phyloP scores from a whole-genome alignment of 2,797 vertebrate genomes.

The Pangasius krempfi region DNA sequence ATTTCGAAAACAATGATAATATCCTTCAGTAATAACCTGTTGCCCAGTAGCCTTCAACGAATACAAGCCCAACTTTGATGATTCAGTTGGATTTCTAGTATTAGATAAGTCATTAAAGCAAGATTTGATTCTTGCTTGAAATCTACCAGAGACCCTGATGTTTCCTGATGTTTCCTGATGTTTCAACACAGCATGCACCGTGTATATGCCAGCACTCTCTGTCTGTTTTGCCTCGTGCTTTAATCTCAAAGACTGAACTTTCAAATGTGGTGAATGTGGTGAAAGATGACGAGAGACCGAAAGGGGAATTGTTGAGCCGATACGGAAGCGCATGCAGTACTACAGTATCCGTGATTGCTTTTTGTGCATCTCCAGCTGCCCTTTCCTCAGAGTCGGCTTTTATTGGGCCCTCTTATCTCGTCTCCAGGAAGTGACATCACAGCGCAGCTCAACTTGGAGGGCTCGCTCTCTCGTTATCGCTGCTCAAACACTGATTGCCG shows the following conservation, averaged over 20 bases:
- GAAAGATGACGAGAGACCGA: neutral
- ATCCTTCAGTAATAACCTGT: neutral
- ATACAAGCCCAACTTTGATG: neutral
- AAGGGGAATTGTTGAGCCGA: neutral
- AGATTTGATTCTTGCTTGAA: neutral
- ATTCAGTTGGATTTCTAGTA: slow-evolving; percentile 8
- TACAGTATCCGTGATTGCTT: slow-evolving; percentile 2
- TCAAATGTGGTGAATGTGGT: too few species aligned
- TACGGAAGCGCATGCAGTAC: neutral
- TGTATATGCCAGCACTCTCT: neutral
- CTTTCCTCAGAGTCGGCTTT: slow-evolving; percentile 16
- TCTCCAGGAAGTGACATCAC: slow-evolving; percentile 48
- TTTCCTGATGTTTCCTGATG: slow-evolving; percentile 8
- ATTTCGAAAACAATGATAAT: neutral
- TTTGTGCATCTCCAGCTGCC: slow-evolving; percentile 27
- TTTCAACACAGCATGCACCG: neutral
- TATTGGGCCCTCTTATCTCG: slow-evolving; percentile 24
- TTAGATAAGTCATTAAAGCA: neutral
- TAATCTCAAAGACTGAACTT: neutral
- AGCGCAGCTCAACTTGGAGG: neutral
- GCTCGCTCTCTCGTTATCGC: neutral
- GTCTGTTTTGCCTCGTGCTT: neutral
- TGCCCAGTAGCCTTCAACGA: neutral
- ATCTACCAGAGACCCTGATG: neutral
- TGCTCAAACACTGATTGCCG: slow-evolving; percentile 23